Evolutionary conservation across 2,113 vertebrate species (phyloP).

Genomic region (Xyliphius kryptos): DNA sequence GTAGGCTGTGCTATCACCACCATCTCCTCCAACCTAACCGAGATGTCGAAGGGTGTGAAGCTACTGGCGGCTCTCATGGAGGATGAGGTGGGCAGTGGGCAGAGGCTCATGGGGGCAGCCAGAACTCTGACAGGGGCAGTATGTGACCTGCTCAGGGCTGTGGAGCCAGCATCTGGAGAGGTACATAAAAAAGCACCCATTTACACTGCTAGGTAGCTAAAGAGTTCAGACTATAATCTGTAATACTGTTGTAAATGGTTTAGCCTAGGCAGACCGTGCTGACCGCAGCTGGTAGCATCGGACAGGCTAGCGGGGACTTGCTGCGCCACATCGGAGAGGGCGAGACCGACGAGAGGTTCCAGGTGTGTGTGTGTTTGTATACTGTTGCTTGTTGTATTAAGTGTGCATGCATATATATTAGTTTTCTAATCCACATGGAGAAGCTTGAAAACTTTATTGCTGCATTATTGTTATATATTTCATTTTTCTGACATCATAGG

Average conservation of each 20-base stretch:
- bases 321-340: conserved; percentile 96
- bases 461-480: not conserved
- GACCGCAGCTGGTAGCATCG: conserved; percentile 95
- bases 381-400: too few relatives aligned
- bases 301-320: conserved; percentile 93
- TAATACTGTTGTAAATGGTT: too few relatives aligned
- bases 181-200: too few relatives aligned
- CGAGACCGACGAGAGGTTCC: conserved; percentile 94
- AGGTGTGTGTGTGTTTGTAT: conserved; percentile 70
- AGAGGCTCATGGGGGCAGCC: conserved; percentile 89
- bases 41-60: conserved; percentile 97
- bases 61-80: conserved; percentile 93
- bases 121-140: conserved; percentile 87
- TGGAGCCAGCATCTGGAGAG: conserved; percentile 91
- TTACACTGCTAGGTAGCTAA: too few relatives aligned
- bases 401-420: too few relatives aligned
- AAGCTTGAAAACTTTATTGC: not conserved
- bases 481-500: conserved; percentile 56
- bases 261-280: conserved; percentile 97
- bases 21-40: conserved; percentile 96
- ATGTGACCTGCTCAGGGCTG: conserved; percentile 89
- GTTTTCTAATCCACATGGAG: too few relatives aligned
- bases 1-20: conserved; percentile 98
- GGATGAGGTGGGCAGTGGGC: conserved; percentile 89
- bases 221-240: too few relatives aligned